These are phyloP conservation scores for Xylocopa sonorina DNA, from an alignment of 1,140 invertebrate species.

Conservation along the genomic window DNA sequence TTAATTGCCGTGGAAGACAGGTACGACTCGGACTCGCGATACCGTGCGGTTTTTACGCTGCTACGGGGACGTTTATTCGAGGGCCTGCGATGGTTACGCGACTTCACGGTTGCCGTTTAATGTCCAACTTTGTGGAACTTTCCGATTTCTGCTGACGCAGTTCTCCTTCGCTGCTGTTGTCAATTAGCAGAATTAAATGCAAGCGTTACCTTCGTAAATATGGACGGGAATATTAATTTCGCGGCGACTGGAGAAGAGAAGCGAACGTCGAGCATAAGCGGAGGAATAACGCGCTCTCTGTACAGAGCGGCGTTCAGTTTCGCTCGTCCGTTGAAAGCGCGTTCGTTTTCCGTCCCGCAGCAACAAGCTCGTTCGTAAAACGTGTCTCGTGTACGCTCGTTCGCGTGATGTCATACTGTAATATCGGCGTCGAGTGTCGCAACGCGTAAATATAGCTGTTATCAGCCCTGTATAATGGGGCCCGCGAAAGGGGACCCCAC, in stretches of 20 bases:
- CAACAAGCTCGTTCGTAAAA: background rate
- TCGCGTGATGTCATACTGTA: background rate
- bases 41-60: background rate
- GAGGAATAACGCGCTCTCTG: too few relatives aligned
- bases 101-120: background rate
- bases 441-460: background rate
- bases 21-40: background rate
- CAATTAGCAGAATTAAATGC: background rate
- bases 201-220: background rate
- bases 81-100: too few relatives aligned
- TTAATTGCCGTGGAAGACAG: background rate
- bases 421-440: background rate
- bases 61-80: background rate
- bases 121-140: background rate
- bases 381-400: too few relatives aligned
- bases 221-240: too few relatives aligned
- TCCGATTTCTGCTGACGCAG: background rate
- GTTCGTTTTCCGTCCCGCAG: too few relatives aligned
- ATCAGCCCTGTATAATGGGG: conserved; percentile 5
- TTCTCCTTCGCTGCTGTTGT: background rate
- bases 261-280: too few relatives aligned
- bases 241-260: too few relatives aligned
- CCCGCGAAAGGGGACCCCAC: background rate
- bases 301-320: background rate
- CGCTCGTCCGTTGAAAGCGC: rapidly evolving